phyloP scores from a whole-genome alignment of 2,888 invertebrate genomes.

The Hydrotaea diabolus region DNA sequence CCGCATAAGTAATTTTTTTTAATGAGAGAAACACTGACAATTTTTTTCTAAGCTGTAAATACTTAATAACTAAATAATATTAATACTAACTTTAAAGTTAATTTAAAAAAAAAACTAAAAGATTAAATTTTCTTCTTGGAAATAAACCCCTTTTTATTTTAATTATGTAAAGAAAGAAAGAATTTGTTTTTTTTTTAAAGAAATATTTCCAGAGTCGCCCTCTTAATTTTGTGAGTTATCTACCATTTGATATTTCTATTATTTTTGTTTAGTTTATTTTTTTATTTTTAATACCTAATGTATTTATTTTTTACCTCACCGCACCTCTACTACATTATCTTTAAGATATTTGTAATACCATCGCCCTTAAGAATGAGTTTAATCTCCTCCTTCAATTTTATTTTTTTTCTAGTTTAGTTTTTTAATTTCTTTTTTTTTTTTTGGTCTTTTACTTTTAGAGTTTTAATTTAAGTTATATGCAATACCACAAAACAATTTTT shows the following conservation, averaged over 20 bases:
- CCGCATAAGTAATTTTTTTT: background rate
- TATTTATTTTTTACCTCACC: constrained; percentile 8
- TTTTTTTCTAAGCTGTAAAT: constrained; percentile 7
- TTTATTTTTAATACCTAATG: background rate
- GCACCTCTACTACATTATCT: constrained; percentile 6
- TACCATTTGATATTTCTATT: constrained; percentile 4
- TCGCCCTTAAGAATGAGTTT: constrained; percentile 3
- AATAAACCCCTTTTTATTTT: background rate
- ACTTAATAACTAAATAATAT: too few species aligned
- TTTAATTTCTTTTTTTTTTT: background rate
- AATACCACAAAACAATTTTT: constrained; percentile 25
- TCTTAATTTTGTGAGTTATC: background rate
- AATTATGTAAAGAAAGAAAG: constrained; percentile 1
- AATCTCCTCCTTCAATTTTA: background rate
- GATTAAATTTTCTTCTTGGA: background rate
- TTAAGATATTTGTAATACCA: constrained; percentile 33
- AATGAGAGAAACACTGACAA: background rate
- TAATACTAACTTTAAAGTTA: background rate
- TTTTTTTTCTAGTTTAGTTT: constrained; percentile 18
- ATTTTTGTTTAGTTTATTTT: background rate
- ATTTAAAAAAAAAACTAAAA: background rate
- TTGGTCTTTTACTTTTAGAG: background rate
- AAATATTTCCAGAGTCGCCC: background rate
- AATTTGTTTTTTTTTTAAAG: background rate
- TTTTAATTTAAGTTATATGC: constrained; percentile 1